Conservation (phyloP, 2,888 invertebrate genomes). For the Gnatocerus cornutus region DNA sequence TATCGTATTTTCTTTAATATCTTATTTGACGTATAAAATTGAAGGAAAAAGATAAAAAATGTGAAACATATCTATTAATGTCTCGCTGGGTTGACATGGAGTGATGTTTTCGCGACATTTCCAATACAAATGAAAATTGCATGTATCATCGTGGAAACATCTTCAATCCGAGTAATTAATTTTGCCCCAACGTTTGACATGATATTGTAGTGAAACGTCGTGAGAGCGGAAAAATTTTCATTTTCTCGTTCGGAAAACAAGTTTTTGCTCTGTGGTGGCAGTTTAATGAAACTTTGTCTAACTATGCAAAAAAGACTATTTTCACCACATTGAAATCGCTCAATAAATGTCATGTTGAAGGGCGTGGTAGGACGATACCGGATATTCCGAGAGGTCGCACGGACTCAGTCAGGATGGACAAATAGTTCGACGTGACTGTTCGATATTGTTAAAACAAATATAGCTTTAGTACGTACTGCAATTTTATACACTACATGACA, state of each 20-base stretch:
- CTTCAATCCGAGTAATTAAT: slow-evolving; percentile 2
- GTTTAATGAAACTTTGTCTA: slow-evolving; percentile 31
- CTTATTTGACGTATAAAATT: slow-evolving; percentile 46
- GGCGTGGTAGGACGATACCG: slow-evolving; percentile 40
- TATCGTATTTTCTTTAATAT: slow-evolving; percentile 48
- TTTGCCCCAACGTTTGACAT: neutral
- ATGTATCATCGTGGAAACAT: slow-evolving; percentile 1
- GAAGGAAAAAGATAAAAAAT: slow-evolving; percentile 35
- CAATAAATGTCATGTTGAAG: slow-evolving; percentile 46
- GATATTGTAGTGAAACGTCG: slow-evolving; percentile 1
- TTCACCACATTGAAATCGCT: slow-evolving; percentile 44
- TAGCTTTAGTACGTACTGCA: slow-evolving; percentile 28
- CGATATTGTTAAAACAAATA: slow-evolving; percentile 45
- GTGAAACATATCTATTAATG: slow-evolving; percentile 43
- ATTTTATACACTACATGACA: slow-evolving; percentile 27
- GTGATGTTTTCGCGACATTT: slow-evolving; percentile 19
- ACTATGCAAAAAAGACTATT: slow-evolving; percentile 25
- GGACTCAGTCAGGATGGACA: slow-evolving; percentile 36
- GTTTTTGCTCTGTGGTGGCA: slow-evolving; percentile 17
- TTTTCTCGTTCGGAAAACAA: slow-evolving; percentile 26
- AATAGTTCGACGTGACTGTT: slow-evolving; percentile 41
- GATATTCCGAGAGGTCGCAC: slow-evolving; percentile 43
- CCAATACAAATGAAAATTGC: slow-evolving; percentile 7
- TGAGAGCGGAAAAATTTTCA: slow-evolving; percentile 19
- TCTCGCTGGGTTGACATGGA: slow-evolving; percentile 10